Percentiles rank a stretch among this genome's conserved stretches.
Evolutionary conservation across 2,888 invertebrate genomes (phyloP).

Genomic region (Oasisia sp.): DNA sequence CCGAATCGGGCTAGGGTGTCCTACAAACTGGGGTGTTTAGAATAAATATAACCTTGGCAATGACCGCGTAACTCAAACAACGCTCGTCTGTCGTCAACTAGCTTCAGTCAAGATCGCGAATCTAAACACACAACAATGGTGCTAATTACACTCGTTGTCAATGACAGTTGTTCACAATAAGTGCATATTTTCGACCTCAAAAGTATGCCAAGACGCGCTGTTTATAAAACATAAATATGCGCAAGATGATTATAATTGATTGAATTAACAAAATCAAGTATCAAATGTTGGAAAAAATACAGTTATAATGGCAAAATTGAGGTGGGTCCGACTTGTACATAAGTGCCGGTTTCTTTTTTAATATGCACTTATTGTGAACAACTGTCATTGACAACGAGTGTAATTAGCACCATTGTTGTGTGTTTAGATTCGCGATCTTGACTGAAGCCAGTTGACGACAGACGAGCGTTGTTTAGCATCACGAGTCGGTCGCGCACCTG

Average conservation of each 20-base stretch:
- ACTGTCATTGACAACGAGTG: background rate
- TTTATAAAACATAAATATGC: too few species aligned
- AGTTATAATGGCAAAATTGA: too few species aligned
- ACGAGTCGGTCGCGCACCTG: conserved; percentile 3
- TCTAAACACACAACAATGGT: background rate
- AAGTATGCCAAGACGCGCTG: too few species aligned
- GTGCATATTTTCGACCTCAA: too few species aligned
- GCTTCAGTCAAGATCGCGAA: background rate
- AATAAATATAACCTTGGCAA: conserved; percentile 1
- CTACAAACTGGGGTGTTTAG: background rate
- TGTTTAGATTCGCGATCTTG: background rate
- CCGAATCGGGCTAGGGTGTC: background rate
- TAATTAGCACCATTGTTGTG: background rate
- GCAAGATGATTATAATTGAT: too few species aligned
- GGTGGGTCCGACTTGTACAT: too few species aligned
- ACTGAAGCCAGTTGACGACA: background rate
- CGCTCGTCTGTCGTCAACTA: background rate
- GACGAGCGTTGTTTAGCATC: background rate
- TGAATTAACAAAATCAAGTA: too few species aligned
- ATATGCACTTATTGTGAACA: background rate
- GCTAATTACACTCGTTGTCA: background rate
- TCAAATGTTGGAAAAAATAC: too few species aligned
- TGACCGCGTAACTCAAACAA: background rate
- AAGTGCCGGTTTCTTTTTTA: too few species aligned
- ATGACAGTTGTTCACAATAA: background rate